phyloP scores from a whole-genome alignment of 1,140 invertebrate genomes.

The Megalopta genalis region DNA sequence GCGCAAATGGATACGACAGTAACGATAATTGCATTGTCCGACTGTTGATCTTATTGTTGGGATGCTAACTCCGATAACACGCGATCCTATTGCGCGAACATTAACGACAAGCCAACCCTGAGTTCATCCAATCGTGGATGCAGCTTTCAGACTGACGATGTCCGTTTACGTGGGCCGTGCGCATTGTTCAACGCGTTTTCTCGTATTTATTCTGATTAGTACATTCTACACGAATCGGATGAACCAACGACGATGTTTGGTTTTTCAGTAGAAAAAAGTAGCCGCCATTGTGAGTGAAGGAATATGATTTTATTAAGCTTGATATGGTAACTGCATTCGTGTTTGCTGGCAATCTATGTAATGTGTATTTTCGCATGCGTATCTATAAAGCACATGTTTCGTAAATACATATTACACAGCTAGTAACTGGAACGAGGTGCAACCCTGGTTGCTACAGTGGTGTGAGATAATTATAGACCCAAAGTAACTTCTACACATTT shows the following conservation, averaged over 20 bases:
- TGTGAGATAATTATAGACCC: too few species aligned
- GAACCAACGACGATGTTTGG: background rate
- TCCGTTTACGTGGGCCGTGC: conserved; percentile 14
- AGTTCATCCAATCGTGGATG: background rate
- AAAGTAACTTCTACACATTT: too few species aligned
- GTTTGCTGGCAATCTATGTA: too few species aligned
- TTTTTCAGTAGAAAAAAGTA: background rate
- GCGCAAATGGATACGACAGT: conserved; percentile 20
- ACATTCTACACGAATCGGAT: background rate
- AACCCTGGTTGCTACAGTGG: too few species aligned
- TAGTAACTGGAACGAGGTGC: too few species aligned
- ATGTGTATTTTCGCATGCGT: too few species aligned
- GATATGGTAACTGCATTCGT: too few species aligned
- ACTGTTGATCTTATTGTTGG: conserved; percentile 31
- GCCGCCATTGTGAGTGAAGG: background rate
- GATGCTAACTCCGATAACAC: conserved; percentile 3
- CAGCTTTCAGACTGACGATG: background rate
- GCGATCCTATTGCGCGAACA: conserved; percentile 16
- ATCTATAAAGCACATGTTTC: too few species aligned
- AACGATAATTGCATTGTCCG: conserved; percentile 41
- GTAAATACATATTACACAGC: too few species aligned
- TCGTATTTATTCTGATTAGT: background rate
- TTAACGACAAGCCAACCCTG: conserved; percentile 30
- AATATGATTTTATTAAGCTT: background rate
- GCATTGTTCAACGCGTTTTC: background rate